Evolutionary conservation across 2,113 vertebrate genomes (phyloP).

Genomic region (Pteruthius melanotis): DNA sequence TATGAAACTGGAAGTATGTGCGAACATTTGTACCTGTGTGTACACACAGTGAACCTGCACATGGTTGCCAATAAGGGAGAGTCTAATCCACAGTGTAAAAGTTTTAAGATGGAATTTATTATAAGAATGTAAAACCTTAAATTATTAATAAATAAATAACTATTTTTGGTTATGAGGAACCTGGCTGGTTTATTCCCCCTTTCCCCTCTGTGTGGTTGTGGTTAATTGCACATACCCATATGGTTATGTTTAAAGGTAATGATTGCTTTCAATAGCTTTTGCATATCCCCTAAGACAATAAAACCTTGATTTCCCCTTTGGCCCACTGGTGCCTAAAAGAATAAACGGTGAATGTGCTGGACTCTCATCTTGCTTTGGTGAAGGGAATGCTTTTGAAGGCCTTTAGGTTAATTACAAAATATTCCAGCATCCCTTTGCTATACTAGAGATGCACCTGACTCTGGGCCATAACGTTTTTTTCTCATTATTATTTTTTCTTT

Average conservation of each 20-base stretch:
- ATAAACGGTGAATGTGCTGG: neutral
- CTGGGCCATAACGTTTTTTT: neutral
- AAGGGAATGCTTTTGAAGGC: neutral
- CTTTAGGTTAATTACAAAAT: neutral
- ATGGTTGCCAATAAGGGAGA: slow-evolving; percentile 75
- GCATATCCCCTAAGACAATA: neutral
- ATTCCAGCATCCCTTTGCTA: neutral
- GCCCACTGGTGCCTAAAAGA: neutral
- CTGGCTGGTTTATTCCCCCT: slow-evolving; percentile 11
- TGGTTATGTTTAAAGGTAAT: neutral
- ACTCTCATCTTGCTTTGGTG: neutral
- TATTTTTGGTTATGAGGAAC: slow-evolving; percentile 94
- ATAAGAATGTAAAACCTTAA: slow-evolving; percentile 97
- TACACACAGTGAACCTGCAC: slow-evolving; percentile 64
- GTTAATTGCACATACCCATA: neutral
- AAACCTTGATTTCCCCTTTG: neutral
- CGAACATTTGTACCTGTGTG: slow-evolving; percentile 61
- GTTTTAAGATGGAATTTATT: slow-evolving; percentile 81
- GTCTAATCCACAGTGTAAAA: slow-evolving; percentile 69
- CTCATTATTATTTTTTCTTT: neutral
- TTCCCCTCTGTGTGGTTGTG: neutral
- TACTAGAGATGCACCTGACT: neutral
- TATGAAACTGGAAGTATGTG: slow-evolving; percentile 79
- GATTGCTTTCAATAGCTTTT: neutral
- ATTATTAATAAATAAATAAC: slow-evolving; percentile 99